Conservation (phyloP, 2,113 vertebrate genomes). For the Nothoprocta perdicaria region DNA sequence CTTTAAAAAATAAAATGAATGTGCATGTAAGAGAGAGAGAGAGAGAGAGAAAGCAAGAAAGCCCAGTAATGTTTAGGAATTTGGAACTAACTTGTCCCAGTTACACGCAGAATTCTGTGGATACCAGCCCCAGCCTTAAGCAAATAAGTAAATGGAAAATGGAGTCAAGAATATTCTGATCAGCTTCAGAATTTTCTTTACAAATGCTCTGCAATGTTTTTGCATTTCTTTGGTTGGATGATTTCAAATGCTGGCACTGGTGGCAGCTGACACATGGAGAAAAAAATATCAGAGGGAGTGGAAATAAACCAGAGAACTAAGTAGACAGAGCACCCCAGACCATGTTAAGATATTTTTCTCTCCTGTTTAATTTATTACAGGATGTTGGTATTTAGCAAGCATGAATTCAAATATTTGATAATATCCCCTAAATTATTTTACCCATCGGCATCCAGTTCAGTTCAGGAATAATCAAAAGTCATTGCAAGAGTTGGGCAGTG, state of each 20-base stretch:
- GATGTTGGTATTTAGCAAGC: constrained; percentile 54
- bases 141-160: not conserved
- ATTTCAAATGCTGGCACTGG: constrained; percentile 19
- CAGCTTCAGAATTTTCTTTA: not conserved
- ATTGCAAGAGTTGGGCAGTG: not conserved
- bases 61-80: not conserved
- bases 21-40: not conserved
- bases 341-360: constrained; percentile 30
- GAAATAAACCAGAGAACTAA: constrained; percentile 22
- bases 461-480: not conserved
- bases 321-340: not conserved
- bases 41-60: not conserved
- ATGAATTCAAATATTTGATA: constrained; percentile 36
- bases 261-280: constrained; percentile 9
- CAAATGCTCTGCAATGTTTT: not conserved
- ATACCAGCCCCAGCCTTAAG: not conserved
- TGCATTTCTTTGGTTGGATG: constrained; percentile 10
- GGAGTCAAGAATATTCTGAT: not conserved
- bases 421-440: constrained; percentile 35
- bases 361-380: constrained; percentile 49
- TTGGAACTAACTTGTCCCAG: not conserved
- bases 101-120: not conserved
- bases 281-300: not conserved
- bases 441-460: constrained; percentile 8
- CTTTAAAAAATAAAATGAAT: not conserved